Percentiles rank a stretch among this genome's conserved stretches.
These are phyloP conservation scores for Malacosoma neustria DNA, from an alignment of 2,888 invertebrate genomes.

Conservation along the genomic window DNA sequence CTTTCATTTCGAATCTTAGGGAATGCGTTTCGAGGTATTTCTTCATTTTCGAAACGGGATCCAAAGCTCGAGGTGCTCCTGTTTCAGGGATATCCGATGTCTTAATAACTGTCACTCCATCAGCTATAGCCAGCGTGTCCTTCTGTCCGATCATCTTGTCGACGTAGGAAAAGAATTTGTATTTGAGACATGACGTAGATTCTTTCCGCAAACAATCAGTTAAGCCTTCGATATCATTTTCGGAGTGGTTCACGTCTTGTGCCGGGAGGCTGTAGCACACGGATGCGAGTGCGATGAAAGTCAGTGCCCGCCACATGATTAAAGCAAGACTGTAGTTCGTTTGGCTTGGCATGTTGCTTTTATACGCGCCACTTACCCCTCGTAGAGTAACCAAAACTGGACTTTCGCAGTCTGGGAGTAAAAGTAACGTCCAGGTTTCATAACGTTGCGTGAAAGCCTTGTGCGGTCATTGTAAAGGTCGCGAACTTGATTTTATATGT, in stretches of 20 bases:
- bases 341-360: not conserved
- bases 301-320: constrained; percentile 54
- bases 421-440: constrained; percentile 66
- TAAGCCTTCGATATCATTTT: constrained; percentile 86
- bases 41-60: constrained; percentile 81
- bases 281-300: constrained; percentile 51
- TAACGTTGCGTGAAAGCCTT: constrained; percentile 56
- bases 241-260: constrained; percentile 80
- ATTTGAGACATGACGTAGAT: constrained; percentile 88
- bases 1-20: constrained; percentile 88
- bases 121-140: constrained; percentile 85
- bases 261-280: constrained; percentile 80
- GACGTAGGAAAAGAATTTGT: constrained; percentile 89
- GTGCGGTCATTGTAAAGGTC: constrained; percentile 44
- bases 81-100: constrained; percentile 82
- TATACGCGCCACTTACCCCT: not conserved
- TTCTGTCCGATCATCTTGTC: constrained; percentile 89
- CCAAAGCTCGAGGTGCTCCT: constrained; percentile 84
- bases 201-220: constrained; percentile 89
- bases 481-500: constrained; percentile 24
- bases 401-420: constrained; percentile 68
- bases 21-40: constrained; percentile 87
- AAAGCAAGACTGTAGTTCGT: constrained; percentile 2
- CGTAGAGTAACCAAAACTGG: constrained; percentile 44
- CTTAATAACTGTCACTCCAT: constrained; percentile 89